Base-by-base conservation (phyloP, 1,140 invertebrate species). In the Bursaphelenchus mucronatus region DNA sequence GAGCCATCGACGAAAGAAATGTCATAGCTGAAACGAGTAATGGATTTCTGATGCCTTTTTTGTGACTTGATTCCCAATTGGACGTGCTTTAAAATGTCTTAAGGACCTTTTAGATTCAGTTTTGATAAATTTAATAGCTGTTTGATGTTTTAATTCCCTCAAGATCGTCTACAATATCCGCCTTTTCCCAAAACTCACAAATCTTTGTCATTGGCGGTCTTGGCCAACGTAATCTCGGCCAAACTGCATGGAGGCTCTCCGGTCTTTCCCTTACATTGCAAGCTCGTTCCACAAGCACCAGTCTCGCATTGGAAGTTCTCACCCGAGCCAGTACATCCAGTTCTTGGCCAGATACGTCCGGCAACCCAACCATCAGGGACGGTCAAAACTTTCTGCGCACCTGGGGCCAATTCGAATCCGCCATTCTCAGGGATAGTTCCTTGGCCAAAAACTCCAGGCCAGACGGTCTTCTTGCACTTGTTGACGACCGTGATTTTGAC, bases 1-100 rank as follows among this genome's bases (percentile, higher is more conserved):
- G 47, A 49, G 47, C 47, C 47, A 49, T 49, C 47, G 47, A 49
- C 47, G 47, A n/a, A 49, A 19, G 47, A 49, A 6, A 49, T 49
- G 6, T 49, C 47, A 19, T 49, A 49, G 47, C 13, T n/a, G 47
- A 49, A n/a, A n/a, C 1, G 47, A 30, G 30, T 30, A 30, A 30
- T 30, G 30, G n/a, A n/a, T n/a, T n/a, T n/a, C n/a, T n/a, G n/a
- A n/a, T n/a, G n/a, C n/a, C n/a, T n/a, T n/a, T n/a, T n/a, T n/a
- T n/a, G n/a, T n/a, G n/a, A n/a, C n/a, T n/a, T n/a, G n/a, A n/a
- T n/a, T n/a, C n/a, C n/a, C n/a, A n/a, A n/a, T n/a, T n/a, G n/a
- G n/a, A n/a, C n/a, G n/a, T n/a, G n/a, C n/a, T n/a, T n/a, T n/a
- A n/a, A n/a, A n/a, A n/a, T n/a, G n/a, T n/a, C n/a, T n/a, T n/a